Evolutionary conservation across 2,888 invertebrate species (phyloP), one percentile per base, ranked within the genome.

Genomic region (Rhogogaster chlorosoma): DNA sequence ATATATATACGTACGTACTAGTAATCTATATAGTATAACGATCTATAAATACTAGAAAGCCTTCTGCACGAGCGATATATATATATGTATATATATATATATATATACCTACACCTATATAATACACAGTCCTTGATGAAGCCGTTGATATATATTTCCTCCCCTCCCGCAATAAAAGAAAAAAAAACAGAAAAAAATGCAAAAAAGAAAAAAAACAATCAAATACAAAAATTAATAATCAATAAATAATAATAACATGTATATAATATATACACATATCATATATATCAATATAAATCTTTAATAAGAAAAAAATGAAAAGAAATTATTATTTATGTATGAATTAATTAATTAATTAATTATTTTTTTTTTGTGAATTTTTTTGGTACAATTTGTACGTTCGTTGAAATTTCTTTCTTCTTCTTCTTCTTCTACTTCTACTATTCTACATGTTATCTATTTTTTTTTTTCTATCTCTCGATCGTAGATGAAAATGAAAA

Each of bases 301-400:
- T 57, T n/a, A 4, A 45, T 45, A 5, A 36, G 5, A 45, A 3
- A 3, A 12, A 45, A 45, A 15, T 15, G 0, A 53, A 22, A 26
- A 61, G 22, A 26, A 61, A 15, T 38, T 5, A 26, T 67, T 42
- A 26, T 26, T 61, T 12, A 22, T 26, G 0, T 9, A 26, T 61
- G n/a, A n/a, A n/a, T 36, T 38, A 84, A 57, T 29, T 57, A 10
- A 1, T 10, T 4, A 0, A 15, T 61, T 61, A 2, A 7, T 26
- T 70, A 15, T 36, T 18, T 70, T 26, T 45, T 42, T 42, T 75
- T 12, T 12, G n/a, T n/a, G n/a, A n/a, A n/a, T n/a, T n/a, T n/a
- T n/a, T n/a, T n/a, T n/a, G n/a, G n/a, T 73, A 18, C 70, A 18
- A 32, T 32, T 75, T 36, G 2, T 85, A 84, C 82, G 78, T 84